Evolutionary conservation across 2,113 vertebrate species (phyloP).

Genomic region (Cinclus mexicanus): DNA sequence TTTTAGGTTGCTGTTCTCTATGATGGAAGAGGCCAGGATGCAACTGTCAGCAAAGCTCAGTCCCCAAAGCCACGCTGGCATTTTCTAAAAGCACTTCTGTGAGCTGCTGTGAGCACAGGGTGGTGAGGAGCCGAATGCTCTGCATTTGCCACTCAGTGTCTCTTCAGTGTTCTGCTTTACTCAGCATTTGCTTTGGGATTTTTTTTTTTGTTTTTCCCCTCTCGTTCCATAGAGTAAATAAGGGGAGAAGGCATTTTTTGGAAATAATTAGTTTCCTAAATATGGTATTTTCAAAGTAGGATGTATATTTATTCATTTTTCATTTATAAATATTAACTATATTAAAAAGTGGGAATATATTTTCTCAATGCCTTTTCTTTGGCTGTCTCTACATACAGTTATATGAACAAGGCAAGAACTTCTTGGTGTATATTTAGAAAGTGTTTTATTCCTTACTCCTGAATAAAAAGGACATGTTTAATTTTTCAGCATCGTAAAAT

Average conservation of each 20-base stretch:
- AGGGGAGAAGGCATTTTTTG: background rate
- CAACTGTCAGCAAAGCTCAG: background rate
- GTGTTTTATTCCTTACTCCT: background rate
- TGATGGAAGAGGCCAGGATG: background rate
- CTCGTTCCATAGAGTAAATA: background rate
- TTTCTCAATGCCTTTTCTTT: background rate
- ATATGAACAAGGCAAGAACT: background rate
- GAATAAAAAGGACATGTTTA: background rate
- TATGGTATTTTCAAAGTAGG: background rate
- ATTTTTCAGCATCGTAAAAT: background rate
- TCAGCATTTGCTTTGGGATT: background rate
- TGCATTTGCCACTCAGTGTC: background rate
- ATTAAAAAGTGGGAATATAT: background rate
- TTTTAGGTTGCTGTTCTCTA: background rate
- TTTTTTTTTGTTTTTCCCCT: background rate
- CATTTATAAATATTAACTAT: background rate
- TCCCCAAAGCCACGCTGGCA: background rate
- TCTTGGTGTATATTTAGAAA: background rate
- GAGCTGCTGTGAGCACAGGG: background rate
- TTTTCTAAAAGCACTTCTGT: background rate
- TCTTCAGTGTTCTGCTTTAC: background rate
- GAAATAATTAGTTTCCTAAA: background rate
- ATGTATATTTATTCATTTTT: background rate
- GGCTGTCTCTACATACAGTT: background rate
- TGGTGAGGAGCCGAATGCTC: background rate